Evolutionary conservation across 1,140 invertebrate genomes (phyloP).

Genomic region (Cherax quadricarinatus): DNA sequence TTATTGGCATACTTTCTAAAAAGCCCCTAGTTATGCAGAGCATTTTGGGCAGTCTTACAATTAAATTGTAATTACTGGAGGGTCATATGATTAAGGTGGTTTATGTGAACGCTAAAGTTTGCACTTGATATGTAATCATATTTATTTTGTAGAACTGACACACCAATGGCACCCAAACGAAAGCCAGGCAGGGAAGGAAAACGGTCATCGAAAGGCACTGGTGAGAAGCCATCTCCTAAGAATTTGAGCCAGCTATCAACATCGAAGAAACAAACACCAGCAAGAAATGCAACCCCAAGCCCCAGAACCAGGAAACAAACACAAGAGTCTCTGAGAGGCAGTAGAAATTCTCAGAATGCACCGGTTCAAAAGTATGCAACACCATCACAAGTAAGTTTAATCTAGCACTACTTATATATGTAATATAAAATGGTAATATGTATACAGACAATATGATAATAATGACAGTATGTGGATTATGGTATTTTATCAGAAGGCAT

Average conservation of each 20-base stretch:
- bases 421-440: no score
- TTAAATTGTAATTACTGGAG: no score
- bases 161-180: not conserved
- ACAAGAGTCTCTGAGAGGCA: not conserved
- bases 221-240: not conserved
- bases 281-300: not conserved
- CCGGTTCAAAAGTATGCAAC: not conserved
- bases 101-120: no score
- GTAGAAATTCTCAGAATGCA: not conserved
- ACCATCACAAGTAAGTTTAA: not conserved
- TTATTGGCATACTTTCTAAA: no score
- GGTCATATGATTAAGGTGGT: no score
- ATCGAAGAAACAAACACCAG: not conserved
- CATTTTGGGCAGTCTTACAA: no score
- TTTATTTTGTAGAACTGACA: not conserved
- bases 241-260: not conserved
- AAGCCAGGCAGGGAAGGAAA: not conserved
- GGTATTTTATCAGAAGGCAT: no score
- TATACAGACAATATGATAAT: no score
- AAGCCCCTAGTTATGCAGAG: no score
- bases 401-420: no score
- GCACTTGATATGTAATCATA: no score
- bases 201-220: not conserved
- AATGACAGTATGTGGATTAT: no score
- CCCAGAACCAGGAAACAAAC: not conserved